Conservation (phyloP, 2,888 invertebrate species). For the Amblyteles armatorius region DNA sequence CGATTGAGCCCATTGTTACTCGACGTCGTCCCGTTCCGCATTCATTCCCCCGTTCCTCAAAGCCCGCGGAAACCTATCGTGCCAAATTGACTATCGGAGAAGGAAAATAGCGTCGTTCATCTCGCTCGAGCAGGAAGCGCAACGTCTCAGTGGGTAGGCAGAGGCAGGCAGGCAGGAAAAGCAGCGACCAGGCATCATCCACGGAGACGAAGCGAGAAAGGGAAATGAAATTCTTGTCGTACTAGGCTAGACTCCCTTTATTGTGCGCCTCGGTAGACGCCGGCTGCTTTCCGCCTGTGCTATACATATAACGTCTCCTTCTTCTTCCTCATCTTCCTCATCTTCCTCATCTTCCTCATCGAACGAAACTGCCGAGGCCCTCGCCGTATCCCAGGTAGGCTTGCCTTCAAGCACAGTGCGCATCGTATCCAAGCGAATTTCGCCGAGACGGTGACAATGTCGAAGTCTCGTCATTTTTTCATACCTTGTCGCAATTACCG, state of each 20-base stretch:
- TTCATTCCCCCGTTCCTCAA: slow-evolving; percentile 18
- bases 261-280: slow-evolving; percentile 68
- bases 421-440: slow-evolving; percentile 1
- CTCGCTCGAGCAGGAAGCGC: slow-evolving; percentile 68
- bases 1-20: slow-evolving; percentile 20
- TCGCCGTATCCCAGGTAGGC: slow-evolving; percentile 40
- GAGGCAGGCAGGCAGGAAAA: slow-evolving; percentile 38
- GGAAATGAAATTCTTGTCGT: slow-evolving; percentile 79
- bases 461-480: slow-evolving; percentile 3
- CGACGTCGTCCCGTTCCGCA: slow-evolving; percentile 18
- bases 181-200: slow-evolving; percentile 60
- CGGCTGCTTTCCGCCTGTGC: slow-evolving; percentile 58
- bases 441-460: slow-evolving; percentile 43
- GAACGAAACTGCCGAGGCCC: slow-evolving; percentile 64
- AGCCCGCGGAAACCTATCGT: slow-evolving; percentile 64
- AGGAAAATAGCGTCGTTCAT: slow-evolving; percentile 64
- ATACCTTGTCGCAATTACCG: slow-evolving; percentile 27
- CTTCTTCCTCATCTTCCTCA: slow-evolving; percentile 59
- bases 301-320: slow-evolving; percentile 58
- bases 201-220: slow-evolving; percentile 73
- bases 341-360: slow-evolving; percentile 54
- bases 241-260: slow-evolving; percentile 70
- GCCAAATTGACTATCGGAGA: slow-evolving; percentile 74
- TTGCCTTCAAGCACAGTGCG: slow-evolving; percentile 13
- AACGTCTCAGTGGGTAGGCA: slow-evolving; percentile 62